A percentile compares a stretch with the other conserved stretches of the same genome.
These are phyloP conservation scores for Pedetes capensis DNA, from an alignment of 2,113 vertebrate species.

Conservation along the genomic window DNA sequence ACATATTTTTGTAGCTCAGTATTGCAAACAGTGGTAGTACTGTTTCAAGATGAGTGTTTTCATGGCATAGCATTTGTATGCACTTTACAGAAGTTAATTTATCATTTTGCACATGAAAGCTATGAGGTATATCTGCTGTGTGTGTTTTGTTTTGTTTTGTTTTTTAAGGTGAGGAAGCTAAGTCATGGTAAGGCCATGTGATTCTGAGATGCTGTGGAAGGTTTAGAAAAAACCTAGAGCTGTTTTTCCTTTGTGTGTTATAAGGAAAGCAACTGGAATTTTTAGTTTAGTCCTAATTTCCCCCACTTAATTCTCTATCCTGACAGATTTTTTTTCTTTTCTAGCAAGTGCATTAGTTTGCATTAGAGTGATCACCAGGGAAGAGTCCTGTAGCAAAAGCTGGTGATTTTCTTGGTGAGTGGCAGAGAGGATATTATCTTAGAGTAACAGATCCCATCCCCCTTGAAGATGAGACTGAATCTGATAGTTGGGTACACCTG, in stretches of 20 bases:
- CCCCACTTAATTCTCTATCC: not conserved
- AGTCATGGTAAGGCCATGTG: not conserved
- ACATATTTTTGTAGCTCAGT: constrained; percentile 35
- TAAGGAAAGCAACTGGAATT: constrained; percentile 16
- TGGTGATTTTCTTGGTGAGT: not conserved
- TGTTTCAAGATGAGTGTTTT: constrained; percentile 56
- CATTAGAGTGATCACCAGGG: not conserved
- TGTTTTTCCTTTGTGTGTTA: not conserved
- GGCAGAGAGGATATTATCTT: not conserved
- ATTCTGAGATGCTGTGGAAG: not conserved
- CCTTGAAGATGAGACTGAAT: not conserved
- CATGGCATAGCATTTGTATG: constrained; percentile 58
- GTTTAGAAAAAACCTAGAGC: not conserved
- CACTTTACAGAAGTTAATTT: constrained; percentile 73
- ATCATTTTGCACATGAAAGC: constrained; percentile 64
- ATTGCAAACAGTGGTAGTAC: constrained; percentile 42
- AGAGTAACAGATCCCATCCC: not conserved
- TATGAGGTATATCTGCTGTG: not conserved
- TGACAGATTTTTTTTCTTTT: not conserved
- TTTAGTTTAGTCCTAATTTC: constrained; percentile 10
- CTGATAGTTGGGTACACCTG: not conserved
- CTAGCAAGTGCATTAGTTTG: not conserved
- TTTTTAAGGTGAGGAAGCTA: constrained; percentile 16
- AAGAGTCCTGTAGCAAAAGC: not conserved
- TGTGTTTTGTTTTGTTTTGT: not conserved